These are phyloP conservation scores for Raja brachyura DNA, from an alignment of 2,113 vertebrate species.

Conservation along the genomic window DNA sequence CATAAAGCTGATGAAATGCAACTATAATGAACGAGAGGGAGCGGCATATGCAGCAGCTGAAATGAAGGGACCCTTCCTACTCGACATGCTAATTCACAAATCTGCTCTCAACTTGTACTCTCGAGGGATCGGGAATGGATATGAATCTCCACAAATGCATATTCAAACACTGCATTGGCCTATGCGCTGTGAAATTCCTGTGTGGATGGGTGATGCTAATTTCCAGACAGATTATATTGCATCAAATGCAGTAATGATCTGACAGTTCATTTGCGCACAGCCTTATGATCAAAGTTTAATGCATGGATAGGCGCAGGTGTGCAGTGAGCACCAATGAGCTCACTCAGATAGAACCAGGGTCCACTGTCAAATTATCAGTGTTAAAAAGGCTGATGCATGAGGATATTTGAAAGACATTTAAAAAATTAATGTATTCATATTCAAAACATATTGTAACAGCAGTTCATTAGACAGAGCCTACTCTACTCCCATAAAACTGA, in stretches of 20 bases:
- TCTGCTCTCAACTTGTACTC: constrained; percentile 95
- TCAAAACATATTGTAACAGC: constrained; percentile 69
- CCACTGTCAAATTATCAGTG: constrained; percentile 79
- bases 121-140: constrained; percentile 84
- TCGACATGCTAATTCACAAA: constrained; percentile 99
- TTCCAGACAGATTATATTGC: constrained; percentile 99
- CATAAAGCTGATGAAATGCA: constrained; percentile 99
- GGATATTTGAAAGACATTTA: constrained; percentile 69
- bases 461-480: constrained; percentile 65
- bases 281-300: constrained; percentile 86
- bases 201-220: constrained; percentile 91
- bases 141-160: constrained; percentile 89
- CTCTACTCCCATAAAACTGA: constrained; percentile 66
- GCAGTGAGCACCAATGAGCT: constrained; percentile 65
- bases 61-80: constrained; percentile 88
- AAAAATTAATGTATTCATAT: constrained; percentile 76
- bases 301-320: constrained; percentile 84
- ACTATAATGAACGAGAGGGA: constrained; percentile 99
- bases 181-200: constrained; percentile 65
- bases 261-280: constrained; percentile 98
- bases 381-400: constrained; percentile 61
- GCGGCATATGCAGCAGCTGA: constrained; percentile 92
- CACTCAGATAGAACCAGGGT: constrained; percentile 65
- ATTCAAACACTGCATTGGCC: constrained; percentile 90
- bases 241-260: constrained; percentile 98